Evolutionary conservation across 2,888 invertebrate genomes (phyloP).

Genomic region (Cephonodes hylas): DNA sequence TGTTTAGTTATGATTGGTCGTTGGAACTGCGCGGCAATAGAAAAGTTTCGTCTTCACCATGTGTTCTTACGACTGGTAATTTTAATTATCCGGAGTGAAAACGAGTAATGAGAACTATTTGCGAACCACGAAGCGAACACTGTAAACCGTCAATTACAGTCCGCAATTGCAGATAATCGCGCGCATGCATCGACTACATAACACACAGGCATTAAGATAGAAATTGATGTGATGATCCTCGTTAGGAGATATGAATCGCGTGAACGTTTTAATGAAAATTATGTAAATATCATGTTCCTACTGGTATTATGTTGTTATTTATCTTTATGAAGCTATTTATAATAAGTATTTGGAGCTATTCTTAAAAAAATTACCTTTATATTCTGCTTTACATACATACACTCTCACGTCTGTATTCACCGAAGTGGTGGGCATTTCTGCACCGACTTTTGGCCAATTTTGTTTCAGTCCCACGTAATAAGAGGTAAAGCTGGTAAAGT

Average conservation of each 20-base stretch:
- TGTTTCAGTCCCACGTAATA: no score
- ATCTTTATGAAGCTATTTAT: no score
- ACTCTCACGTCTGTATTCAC: no score
- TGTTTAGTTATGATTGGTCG: neutral
- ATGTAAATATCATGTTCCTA: neutral
- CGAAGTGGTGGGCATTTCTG: no score
- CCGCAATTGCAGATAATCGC: slow-evolving; percentile 31
- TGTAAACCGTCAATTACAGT: slow-evolving; percentile 41
- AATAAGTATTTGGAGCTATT: no score
- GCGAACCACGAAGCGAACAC: slow-evolving; percentile 23
- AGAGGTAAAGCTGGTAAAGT: no score
- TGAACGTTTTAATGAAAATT: neutral
- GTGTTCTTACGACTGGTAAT: neutral
- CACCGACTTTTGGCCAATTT: no score
- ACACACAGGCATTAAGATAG: slow-evolving; percentile 21
- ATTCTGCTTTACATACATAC: no score
- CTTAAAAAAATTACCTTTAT: no score
- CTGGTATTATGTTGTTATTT: neutral
- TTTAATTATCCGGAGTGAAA: slow-evolving; percentile 30
- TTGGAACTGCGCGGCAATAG: neutral
- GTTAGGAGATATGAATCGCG: neutral
- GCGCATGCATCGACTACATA: slow-evolving; percentile 32
- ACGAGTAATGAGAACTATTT: slow-evolving; percentile 35
- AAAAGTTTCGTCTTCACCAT: neutral
- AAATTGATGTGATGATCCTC: slow-evolving; percentile 12